phyloP scores from a whole-genome alignment of 2,888 invertebrate genomes.

The Psylliodes chrysocephalus region DNA sequence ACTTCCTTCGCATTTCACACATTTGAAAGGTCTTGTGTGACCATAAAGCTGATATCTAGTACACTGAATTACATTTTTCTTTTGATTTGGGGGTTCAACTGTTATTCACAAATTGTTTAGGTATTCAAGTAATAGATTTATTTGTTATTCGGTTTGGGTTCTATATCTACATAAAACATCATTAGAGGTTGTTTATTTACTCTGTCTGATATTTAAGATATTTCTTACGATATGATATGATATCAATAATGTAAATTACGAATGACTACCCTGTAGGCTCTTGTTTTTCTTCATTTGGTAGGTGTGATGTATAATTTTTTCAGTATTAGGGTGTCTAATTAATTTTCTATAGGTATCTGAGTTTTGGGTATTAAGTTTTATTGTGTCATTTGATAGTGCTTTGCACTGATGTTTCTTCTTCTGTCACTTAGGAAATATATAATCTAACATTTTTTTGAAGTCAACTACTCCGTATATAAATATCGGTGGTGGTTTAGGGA shows the following conservation, averaged over 20 bases:
- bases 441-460: too few relatives aligned
- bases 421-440: too few relatives aligned
- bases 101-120: not conserved
- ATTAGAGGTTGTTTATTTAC: not conserved
- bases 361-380: not conserved
- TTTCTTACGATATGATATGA: constrained; percentile 2
- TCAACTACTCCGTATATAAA: too few relatives aligned
- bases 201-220: constrained; percentile 1
- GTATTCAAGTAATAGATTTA: not conserved
- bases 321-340: not conserved
- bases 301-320: not conserved
- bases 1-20: constrained; percentile 11
- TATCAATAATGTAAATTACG: not conserved
- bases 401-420: not conserved
- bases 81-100: not conserved
- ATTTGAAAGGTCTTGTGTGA: constrained; percentile 2
- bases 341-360: not conserved
- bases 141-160: not conserved
- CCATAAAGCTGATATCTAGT: constrained; percentile 11
- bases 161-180: not conserved
- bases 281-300: constrained; percentile 1
- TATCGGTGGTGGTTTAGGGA: too few relatives aligned
- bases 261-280: constrained; percentile 14
- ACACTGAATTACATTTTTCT: constrained; percentile 7
- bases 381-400: not conserved